phyloP scores from a whole-genome alignment of 2,113 vertebrate species.

The Micronycteris hirsuta region DNA sequence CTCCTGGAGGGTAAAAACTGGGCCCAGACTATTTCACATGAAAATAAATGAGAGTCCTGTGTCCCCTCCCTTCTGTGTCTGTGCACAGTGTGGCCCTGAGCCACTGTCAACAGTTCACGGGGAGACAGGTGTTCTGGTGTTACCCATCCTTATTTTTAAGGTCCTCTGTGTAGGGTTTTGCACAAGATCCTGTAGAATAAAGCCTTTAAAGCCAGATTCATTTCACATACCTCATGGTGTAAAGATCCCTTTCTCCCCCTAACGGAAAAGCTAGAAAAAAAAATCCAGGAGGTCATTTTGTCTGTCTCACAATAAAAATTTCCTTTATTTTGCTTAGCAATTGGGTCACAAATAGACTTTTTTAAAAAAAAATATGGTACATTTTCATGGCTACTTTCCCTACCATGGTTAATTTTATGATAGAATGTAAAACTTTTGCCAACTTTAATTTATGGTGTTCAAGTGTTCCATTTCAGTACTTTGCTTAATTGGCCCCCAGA shows the following conservation, averaged over 20 bases:
- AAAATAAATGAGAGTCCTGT: background rate
- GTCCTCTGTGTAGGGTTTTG: background rate
- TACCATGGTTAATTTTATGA: slow-evolving; percentile 56
- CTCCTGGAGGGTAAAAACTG: background rate
- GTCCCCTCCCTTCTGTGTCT: background rate
- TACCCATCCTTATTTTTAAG: background rate
- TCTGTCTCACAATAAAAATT: background rate
- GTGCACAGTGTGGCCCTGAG: background rate
- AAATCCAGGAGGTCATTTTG: slow-evolving; percentile 15
- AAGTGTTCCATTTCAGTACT: slow-evolving; percentile 68
- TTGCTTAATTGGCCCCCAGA: slow-evolving; percentile 77
- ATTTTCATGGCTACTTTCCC: background rate
- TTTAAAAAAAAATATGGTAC: slow-evolving; percentile 16
- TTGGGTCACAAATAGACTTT: slow-evolving; percentile 23
- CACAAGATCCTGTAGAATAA: background rate
- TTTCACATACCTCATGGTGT: background rate
- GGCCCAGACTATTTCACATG: background rate
- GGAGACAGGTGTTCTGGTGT: background rate
- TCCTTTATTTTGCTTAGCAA: slow-evolving; percentile 44
- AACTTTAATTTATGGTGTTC: slow-evolving; percentile 63
- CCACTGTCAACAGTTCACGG: background rate
- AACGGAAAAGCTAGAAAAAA: slow-evolving; percentile 12
- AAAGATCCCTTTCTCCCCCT: background rate
- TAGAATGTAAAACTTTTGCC: slow-evolving; percentile 67
- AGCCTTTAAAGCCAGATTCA: background rate